Evolutionary conservation across 2,888 invertebrate species (phyloP), one percentile per base, ranked within the genome.

Genomic region (Phorcus lineatus): DNA sequence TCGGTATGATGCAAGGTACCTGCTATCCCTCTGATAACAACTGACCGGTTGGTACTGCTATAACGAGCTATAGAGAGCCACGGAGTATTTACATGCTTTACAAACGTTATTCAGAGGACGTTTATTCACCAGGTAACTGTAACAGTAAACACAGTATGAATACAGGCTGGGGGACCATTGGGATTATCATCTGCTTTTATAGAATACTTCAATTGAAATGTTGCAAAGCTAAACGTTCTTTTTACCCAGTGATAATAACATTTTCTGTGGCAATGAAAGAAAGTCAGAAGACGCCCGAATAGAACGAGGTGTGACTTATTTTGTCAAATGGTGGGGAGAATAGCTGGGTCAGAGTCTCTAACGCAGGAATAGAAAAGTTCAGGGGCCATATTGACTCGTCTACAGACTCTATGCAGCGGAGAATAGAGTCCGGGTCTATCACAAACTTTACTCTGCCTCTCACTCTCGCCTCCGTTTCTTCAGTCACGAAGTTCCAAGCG

Each of bases 181-280:
- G 47, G 47, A 47, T 47, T 47, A 47, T 47, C 7, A 22, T 19
- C 24, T 57, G 19, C 57, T 57, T 70, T 31, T 36, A 17, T 40
- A 19, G 36, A 36, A 70, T 19, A 40, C 70, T 40, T 70, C 70
- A 70, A 70, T 40, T 40, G 70, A 40, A 31, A 36, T 36, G 19
- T 19, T 40, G 19, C 19, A 36, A 70, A 36, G 19, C 70, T 70
- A 70, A 70, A 70, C 70, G 70, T 17, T 70, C 70, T 70, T 70
- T 31, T 70, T 28, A 9, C 28, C 17, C 3, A 31, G 36, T 31
- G 36, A 36, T 36, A 70, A 70, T 70, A 70, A 70, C 70, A 40
- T 70, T 70, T 70, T 40, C n/a, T 36, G 70, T 36, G n/a, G 16
- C 19, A n/a, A 70, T 70, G 36, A 70, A 70, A 70, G 70, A 70